Percentiles rank a stretch among this genome's conserved stretches.
Evolutionary conservation across 2,888 invertebrate genomes (phyloP).

Genomic region (Limnephilus auricula): DNA sequence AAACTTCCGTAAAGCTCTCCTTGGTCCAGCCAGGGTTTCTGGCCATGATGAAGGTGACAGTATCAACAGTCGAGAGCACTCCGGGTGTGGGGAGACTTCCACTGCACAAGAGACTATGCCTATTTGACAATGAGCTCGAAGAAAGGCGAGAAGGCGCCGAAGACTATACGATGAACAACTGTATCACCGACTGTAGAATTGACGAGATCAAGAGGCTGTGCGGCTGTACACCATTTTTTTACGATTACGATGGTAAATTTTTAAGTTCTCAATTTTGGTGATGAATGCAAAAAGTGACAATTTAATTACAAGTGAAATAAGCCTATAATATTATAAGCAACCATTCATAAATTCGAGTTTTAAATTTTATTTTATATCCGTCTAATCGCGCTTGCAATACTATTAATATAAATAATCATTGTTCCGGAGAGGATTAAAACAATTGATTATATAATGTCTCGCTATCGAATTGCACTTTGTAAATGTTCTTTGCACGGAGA

Average conservation of each 20-base stretch:
- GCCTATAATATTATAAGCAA: no score
- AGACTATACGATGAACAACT: constrained; percentile 69
- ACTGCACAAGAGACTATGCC: constrained; percentile 64
- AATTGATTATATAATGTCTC: not conserved
- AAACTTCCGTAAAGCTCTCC: constrained; percentile 68
- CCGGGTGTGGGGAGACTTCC: not conserved
- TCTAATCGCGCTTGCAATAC: not conserved
- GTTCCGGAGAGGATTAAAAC: not conserved
- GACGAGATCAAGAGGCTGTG: constrained; percentile 67
- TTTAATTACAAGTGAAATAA: not conserved
- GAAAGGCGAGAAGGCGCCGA: not conserved
- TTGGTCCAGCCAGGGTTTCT: constrained; percentile 68
- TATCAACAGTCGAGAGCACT: constrained; percentile 67
- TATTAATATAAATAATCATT: not conserved
- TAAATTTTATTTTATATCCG: not conserved
- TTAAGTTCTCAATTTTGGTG: not conserved
- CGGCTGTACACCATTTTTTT: constrained; percentile 70
- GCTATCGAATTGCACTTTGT: not conserved
- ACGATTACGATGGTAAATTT: constrained; percentile 56
- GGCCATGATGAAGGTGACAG: constrained; percentile 67
- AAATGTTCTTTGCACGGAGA: not conserved
- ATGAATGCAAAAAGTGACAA: not conserved
- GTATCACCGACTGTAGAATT: constrained; percentile 69
- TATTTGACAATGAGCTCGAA: constrained; percentile 68
- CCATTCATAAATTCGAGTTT: no score